Evolutionary conservation across 2,888 invertebrate species (phyloP).

Genomic region (Dorcus parallelipipedus): DNA sequence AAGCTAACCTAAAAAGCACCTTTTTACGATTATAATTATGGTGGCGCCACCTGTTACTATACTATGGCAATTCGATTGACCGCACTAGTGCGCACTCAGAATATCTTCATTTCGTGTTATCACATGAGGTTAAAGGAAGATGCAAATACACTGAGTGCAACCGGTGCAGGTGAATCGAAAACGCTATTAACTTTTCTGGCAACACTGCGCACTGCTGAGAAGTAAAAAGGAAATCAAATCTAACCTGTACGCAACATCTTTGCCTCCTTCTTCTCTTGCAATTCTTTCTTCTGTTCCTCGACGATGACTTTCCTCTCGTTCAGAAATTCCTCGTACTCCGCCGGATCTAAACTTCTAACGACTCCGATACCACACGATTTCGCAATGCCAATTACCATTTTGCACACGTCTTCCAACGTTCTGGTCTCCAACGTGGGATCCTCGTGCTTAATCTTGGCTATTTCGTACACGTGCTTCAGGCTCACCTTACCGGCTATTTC

Average conservation of each 20-base stretch:
- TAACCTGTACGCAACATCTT: constrained; percentile 82
- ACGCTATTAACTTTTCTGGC: too few species aligned
- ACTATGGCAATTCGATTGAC: too few species aligned
- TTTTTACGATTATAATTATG: too few species aligned
- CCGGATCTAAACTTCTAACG: constrained; percentile 70
- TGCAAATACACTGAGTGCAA: too few species aligned
- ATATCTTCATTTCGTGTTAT: too few species aligned
- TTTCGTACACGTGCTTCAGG: constrained; percentile 95
- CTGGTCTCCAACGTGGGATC: constrained; percentile 71
- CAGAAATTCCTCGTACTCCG: constrained; percentile 80
- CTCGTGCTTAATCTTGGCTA: constrained; percentile 90
- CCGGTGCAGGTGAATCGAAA: too few species aligned
- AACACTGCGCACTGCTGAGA: too few species aligned
- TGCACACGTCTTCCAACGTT: constrained; percentile 70
- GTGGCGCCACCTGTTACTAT: too few species aligned
- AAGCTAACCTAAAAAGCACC: too few species aligned
- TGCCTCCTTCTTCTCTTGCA: constrained; percentile 83
- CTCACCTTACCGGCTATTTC: constrained; percentile 88
- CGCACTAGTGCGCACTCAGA: too few species aligned
- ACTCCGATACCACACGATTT: constrained; percentile 82
- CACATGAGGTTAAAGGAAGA: too few species aligned
- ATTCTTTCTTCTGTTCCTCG: constrained; percentile 68
- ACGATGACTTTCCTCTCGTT: constrained; percentile 68
- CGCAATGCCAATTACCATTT: constrained; percentile 73
- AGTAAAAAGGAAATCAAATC: constrained; percentile 12